Conservation (phyloP, 2,113 vertebrate genomes). For the Thamnaconus septentrionalis region DNA sequence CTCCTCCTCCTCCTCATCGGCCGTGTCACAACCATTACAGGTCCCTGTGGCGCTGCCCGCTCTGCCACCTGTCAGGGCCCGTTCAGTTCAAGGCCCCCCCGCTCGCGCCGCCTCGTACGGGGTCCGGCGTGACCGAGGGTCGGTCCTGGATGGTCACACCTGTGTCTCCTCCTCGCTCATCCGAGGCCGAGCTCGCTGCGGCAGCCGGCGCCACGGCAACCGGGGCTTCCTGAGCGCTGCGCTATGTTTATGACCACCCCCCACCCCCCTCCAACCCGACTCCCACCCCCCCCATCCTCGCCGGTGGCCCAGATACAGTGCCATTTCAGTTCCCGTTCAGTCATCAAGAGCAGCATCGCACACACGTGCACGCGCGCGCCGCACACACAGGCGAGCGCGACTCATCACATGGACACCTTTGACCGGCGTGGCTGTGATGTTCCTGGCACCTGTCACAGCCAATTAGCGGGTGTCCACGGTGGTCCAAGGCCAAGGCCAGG, state of each 20-base stretch:
- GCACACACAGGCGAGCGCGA: not conserved
- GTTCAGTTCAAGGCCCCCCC: constrained; percentile 31
- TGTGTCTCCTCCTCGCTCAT: constrained; percentile 50
- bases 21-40: constrained; percentile 65
- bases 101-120: constrained; percentile 51
- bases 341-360: constrained; percentile 4
- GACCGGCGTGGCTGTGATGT: constrained; percentile 23
- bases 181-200: constrained; percentile 60
- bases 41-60: constrained; percentile 59
- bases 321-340: constrained; percentile 25
- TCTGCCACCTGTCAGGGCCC: constrained; percentile 57
- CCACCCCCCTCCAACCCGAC: too few relatives aligned
- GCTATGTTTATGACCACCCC: constrained; percentile 33
- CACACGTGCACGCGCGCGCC: constrained; percentile 16
- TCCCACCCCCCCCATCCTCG: too few relatives aligned
- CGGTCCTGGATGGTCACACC: constrained; percentile 55
- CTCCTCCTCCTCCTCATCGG: constrained; percentile 7
- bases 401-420: constrained; percentile 21
- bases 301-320: constrained; percentile 25
- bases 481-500: not conserved
- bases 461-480: constrained; percentile 25
- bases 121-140: constrained; percentile 65
- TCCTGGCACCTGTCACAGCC: constrained; percentile 33
- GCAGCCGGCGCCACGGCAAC: constrained; percentile 58
- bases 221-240: constrained; percentile 45